Evolutionary conservation across 2,113 vertebrate species (phyloP).

Genomic region (Callithrix jacchus): DNA sequence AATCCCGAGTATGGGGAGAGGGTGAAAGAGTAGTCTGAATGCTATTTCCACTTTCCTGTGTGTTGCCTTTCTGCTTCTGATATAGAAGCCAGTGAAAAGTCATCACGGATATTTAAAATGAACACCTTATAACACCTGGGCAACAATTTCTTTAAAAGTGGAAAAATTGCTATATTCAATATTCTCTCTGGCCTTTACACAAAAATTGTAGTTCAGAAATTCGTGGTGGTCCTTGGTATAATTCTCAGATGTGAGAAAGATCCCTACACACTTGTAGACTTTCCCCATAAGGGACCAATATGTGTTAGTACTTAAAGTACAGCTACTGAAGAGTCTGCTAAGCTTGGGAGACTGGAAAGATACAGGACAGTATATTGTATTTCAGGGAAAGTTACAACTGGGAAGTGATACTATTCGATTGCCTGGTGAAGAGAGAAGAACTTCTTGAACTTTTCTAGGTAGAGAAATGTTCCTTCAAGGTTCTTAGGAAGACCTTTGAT

Average conservation of each 20-base stretch:
- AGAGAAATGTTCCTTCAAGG: not conserved
- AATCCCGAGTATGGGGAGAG: not conserved
- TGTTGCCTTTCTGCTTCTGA: not conserved
- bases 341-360: not conserved
- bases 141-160: not conserved
- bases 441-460: not conserved
- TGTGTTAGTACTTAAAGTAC: too few species aligned
- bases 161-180: not conserved
- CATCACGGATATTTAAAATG: not conserved
- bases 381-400: rapidly evolving
- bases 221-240: not conserved
- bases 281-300: rapidly evolving
- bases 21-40: not conserved
- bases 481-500: not conserved
- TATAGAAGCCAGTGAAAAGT: not conserved
- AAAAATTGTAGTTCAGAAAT: not conserved
- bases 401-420: not conserved
- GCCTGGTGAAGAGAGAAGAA: not conserved
- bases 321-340: not conserved
- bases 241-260: not conserved
- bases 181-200: not conserved
- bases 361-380: rapidly evolving
- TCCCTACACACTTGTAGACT: too few species aligned
- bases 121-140: not conserved
- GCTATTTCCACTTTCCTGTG: not conserved